phyloP scores from a whole-genome alignment of 37 sponge, comb jelly and placozoan species.

The Petrosia ficiformis region DNA sequence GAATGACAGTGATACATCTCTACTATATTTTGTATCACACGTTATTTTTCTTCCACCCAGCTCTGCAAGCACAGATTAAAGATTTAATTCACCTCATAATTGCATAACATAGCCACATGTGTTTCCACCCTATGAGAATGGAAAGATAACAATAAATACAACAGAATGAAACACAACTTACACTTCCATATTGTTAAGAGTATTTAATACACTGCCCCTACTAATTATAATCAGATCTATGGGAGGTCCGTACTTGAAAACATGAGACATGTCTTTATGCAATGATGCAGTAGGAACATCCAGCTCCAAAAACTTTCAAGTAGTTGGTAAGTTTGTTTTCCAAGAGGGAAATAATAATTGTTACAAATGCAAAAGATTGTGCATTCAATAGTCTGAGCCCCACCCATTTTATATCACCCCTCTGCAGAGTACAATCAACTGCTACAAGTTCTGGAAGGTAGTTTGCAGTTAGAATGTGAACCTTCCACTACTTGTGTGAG shows the following conservation, averaged over 20 bases:
- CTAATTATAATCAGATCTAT: background rate
- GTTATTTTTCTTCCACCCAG: too few relatives aligned
- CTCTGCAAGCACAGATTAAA: background rate
- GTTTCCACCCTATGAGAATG: conserved; percentile 41
- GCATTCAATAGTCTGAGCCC: conserved; percentile 27
- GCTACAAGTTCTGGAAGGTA: conserved; percentile 48
- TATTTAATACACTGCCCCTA: background rate
- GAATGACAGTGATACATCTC: too few relatives aligned
- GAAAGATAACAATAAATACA: background rate
- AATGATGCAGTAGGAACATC: too few relatives aligned
- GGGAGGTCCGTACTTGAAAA: too few relatives aligned
- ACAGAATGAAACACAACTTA: conserved; percentile 5
- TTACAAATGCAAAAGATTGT: too few relatives aligned
- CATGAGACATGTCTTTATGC: too few relatives aligned
- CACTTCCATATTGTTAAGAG: conserved; percentile 23
- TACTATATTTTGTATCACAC: too few relatives aligned
- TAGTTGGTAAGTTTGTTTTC: too few relatives aligned
- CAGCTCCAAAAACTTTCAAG: too few relatives aligned
- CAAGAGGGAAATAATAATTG: too few relatives aligned
- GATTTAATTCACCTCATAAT: conserved; percentile 70
- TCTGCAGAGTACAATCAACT: conserved; percentile 28
- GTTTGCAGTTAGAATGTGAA: conserved; percentile 23
- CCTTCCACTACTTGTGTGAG: conserved; percentile 38
- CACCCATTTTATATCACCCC: conserved; percentile 14
- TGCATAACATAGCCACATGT: conserved; percentile 60